Evolutionary conservation across 2,797 vertebrate species (phyloP).

Genomic region (Spinus pinus): DNA sequence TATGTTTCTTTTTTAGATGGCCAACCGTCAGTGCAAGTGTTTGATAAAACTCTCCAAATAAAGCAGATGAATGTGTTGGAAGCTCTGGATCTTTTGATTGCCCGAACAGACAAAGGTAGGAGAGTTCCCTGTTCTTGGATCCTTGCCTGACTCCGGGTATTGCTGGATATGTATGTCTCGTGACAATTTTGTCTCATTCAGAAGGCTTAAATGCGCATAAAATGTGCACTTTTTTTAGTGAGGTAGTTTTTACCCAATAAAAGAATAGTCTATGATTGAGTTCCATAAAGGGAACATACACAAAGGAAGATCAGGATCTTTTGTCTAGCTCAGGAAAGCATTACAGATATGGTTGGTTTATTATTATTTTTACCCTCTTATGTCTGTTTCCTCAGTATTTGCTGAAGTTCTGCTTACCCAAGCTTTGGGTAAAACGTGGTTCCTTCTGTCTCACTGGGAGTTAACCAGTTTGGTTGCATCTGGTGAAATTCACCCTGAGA

Average conservation of each 20-base stretch:
- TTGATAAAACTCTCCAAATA: conserved; percentile 92
- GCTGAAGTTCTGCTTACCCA: background rate
- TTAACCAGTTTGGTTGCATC: background rate
- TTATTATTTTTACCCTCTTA: background rate
- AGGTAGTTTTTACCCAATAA: background rate
- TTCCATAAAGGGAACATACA: background rate
- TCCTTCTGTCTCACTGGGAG: background rate
- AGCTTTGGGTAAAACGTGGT: background rate
- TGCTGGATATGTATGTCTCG: background rate
- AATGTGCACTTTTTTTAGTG: background rate
- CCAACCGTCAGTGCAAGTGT: conserved; percentile 84
- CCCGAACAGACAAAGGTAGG: conserved; percentile 92
- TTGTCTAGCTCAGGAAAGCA: background rate
- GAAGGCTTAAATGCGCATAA: background rate
- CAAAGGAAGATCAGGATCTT: background rate
- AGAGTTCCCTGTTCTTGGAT: background rate
- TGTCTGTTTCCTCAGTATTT: background rate
- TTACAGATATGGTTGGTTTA: background rate
- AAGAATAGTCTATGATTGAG: background rate
- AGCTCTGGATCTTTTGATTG: conserved; percentile 90
- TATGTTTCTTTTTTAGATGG: conserved; percentile 76
- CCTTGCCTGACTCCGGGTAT: background rate
- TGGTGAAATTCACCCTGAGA: background rate
- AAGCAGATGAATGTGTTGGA: conserved; percentile 97
- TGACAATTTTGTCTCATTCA: background rate